A percentile compares a stretch with the other conserved stretches of the same genome.
Evolutionary conservation across 2,797 vertebrate genomes (phyloP).

Genomic region (Denticeps clupeoides): DNA sequence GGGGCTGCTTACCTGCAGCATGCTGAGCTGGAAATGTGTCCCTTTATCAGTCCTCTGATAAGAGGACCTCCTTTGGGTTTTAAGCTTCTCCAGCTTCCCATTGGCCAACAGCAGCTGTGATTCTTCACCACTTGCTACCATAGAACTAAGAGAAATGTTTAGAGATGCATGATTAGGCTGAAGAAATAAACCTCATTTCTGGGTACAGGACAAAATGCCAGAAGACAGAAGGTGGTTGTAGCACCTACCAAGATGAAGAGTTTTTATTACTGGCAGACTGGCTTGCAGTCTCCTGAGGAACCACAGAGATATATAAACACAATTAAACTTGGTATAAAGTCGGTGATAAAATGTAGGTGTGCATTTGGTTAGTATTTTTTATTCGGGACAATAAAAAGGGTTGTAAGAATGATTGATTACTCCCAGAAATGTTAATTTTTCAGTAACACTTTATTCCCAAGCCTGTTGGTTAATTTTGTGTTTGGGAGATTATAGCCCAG

Average conservation of each 20-base stretch:
- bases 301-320: slow-evolving; percentile 16
- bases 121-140: slow-evolving; percentile 53
- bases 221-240: slow-evolving; percentile 8
- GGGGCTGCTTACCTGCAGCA: slow-evolving; percentile 69
- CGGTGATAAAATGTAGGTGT: not conserved
- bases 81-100: slow-evolving; percentile 71
- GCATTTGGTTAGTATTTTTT: not conserved
- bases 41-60: slow-evolving; percentile 69
- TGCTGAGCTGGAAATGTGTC: slow-evolving; percentile 78
- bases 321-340: not conserved
- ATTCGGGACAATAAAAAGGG: no score
- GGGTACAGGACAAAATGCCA: not conserved
- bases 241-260: slow-evolving; percentile 56
- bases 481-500: no score
- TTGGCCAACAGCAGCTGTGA: slow-evolving; percentile 49
- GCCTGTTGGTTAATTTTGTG: no score
- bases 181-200: not conserved
- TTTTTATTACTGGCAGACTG: slow-evolving; percentile 45
- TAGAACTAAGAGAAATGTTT: slow-evolving; percentile 36
- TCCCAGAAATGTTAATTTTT: no score
- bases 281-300: slow-evolving; percentile 48
- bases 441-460: no score
- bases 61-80: slow-evolving; percentile 69
- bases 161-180: slow-evolving; percentile 1
- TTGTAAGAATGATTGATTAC: no score